Base-by-base conservation (phyloP, 2,113 vertebrate genomes). In the Grallaria varia region DNA sequence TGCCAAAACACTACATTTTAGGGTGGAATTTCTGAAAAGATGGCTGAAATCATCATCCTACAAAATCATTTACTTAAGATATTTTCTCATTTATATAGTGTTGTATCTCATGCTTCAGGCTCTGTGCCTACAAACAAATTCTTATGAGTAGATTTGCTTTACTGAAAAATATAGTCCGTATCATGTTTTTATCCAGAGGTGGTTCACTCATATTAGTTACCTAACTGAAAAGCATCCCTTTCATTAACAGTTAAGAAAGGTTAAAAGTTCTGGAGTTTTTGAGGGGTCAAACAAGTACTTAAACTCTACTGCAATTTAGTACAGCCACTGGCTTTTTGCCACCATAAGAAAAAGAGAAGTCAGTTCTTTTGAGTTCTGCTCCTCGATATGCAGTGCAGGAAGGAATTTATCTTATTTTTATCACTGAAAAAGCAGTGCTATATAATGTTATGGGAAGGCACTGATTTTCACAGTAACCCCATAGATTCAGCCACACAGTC, bases 381-480 rank as follows among this genome's bases (percentile, higher is more conserved):
- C 27, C 31, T 86, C 4, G 4, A 71, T 24, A 72, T 39, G 52
- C 30, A 92, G 28, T 33, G 16, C 21, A 52, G 62, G 47, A 93
- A 64, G n/a, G 52, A 90, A 89, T 84, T 93, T 47, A 22, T 74
- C 59, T 77, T 76, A 28, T n/a, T 93, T 94, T 74, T 92, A 71
- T 47, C 72, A 67, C 42, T 63, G 24, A 81, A 92, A 85, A 35
- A 31, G n/a, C 47, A 47, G 16, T 14, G 7, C 28, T 78, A 8
- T n/a, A 12, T 56, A 74, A 79, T 2, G 1, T 50, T 74, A 55
- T 31, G 47, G 37, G 21, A 20, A 24, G 3, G 2, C 50, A 62
- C 19, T 77, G 76, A 87, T 75, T 87, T 89, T 92, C 47, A n/a
- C 53, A 78, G 68, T 56, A 64, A 75, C 56, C 39, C 3, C 5